These are phyloP conservation scores for Zingel zingel DNA, from an alignment of 2,113 vertebrate species.

Conservation along the genomic window DNA sequence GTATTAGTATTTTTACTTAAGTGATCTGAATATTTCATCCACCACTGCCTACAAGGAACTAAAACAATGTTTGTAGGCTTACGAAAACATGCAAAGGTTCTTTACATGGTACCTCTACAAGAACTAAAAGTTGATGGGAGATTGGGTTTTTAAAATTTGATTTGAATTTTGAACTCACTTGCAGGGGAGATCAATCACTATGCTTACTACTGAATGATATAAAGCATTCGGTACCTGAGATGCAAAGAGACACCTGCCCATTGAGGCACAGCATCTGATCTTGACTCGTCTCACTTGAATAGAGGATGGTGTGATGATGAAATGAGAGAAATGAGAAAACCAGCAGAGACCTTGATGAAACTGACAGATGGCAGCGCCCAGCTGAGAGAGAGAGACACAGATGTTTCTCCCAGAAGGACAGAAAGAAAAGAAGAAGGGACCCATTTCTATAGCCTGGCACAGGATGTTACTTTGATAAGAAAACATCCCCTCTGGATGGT, in stretches of 20 bases:
- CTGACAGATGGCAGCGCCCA: conserved; percentile 47
- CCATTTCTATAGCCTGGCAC: not conserved
- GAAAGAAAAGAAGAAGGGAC: not conserved
- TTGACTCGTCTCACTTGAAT: conserved; percentile 39
- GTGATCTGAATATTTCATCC: too few relatives aligned
- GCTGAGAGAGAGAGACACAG: conserved; percentile 10
- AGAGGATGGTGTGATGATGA: conserved; percentile 25
- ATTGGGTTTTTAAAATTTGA: too few relatives aligned
- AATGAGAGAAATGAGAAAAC: conserved; percentile 49
- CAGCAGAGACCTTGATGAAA: conserved; percentile 35
- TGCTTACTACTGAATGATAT: not conserved
- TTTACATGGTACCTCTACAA: too few relatives aligned
- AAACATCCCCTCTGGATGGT: too few relatives aligned
- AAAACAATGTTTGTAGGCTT: too few relatives aligned
- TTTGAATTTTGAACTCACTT: not conserved
- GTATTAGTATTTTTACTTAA: too few relatives aligned
- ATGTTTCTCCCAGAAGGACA: conserved; percentile 5
- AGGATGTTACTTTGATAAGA: conserved; percentile 13
- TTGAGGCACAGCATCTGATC: conserved; percentile 44
- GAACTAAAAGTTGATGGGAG: too few relatives aligned
- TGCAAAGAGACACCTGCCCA: conserved; percentile 39
- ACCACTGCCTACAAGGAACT: too few relatives aligned
- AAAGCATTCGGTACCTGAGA: conserved; percentile 29
- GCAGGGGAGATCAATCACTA: not conserved
- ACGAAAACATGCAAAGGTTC: too few relatives aligned